Evolutionary conservation across 2,797 vertebrate species (phyloP).

Genomic region (Karalla daura): DNA sequence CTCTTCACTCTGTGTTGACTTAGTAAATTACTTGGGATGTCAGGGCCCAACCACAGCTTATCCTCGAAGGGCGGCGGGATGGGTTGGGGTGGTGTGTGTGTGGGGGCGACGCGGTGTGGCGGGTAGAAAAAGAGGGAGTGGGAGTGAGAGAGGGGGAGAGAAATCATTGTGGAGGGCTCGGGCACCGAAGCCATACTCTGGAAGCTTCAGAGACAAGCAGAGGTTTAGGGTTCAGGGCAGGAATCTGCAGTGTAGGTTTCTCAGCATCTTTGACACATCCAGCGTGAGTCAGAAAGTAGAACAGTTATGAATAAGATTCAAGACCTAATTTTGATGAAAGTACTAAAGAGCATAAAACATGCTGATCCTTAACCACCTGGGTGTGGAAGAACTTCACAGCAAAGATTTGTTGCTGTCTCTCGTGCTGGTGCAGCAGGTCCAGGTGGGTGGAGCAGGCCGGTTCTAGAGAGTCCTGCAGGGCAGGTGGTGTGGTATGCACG

Average conservation of each 20-base stretch:
- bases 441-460: constrained; percentile 55
- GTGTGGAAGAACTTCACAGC: constrained; percentile 23
- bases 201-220: constrained; percentile 13
- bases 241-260: no score
- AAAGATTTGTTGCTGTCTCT: constrained; percentile 23
- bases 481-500: constrained; percentile 54
- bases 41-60: constrained; percentile 78
- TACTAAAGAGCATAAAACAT: no score
- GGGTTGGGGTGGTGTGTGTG: background rate
- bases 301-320: no score
- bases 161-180: constrained; percentile 35
- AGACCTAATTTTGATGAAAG: no score
- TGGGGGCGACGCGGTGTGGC: background rate
- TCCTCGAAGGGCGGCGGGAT: constrained; percentile 53
- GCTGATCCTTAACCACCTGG: no score
- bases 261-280: no score
- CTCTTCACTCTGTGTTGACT: constrained; percentile 81
- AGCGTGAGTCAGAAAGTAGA: no score
- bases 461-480: constrained; percentile 58
- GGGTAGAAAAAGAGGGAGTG: constrained; percentile 51
- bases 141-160: constrained; percentile 23
- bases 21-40: constrained; percentile 83
- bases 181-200: background rate
- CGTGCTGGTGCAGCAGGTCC: constrained; percentile 13
- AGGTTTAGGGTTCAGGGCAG: background rate